Evolutionary conservation across 2,113 vertebrate species (phyloP).

Genomic region (Ceyx melanurus): DNA sequence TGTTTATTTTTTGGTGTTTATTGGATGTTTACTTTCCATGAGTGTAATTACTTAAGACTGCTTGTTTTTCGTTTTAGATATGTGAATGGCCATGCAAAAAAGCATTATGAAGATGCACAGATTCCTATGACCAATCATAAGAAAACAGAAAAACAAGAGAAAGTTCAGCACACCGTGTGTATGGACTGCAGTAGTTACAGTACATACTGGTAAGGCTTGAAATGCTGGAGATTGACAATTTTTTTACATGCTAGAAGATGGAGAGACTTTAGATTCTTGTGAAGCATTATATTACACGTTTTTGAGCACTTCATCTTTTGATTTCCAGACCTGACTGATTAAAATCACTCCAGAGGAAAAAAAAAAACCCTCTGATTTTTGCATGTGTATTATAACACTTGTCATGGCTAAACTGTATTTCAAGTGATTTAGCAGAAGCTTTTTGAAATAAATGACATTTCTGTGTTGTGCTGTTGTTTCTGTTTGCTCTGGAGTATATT

Average conservation of each 20-base stretch:
- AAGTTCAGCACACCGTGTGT: conserved; percentile 89
- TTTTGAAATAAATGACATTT: not conserved
- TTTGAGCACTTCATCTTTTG: not conserved
- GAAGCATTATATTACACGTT: not conserved
- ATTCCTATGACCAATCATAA: conserved; percentile 78
- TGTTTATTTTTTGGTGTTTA: not conserved
- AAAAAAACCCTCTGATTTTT: not conserved
- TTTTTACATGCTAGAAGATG: not conserved
- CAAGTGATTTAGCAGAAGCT: not conserved
- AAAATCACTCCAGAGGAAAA: not conserved
- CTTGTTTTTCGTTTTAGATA: conserved; percentile 78
- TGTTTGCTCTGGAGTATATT: not conserved
- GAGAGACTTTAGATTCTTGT: not conserved
- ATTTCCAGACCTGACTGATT: not conserved
- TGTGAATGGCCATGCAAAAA: conserved; percentile 97
- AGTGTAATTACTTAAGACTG: not conserved
- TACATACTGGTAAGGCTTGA: conserved; percentile 88
- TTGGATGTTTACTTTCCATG: not conserved
- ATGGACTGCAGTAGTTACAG: conserved; percentile 99
- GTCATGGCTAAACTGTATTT: not conserved
- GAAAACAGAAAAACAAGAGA: conserved; percentile 88
- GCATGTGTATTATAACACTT: not conserved
- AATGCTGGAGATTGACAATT: not conserved
- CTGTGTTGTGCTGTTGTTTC: not conserved
- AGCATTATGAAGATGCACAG: conserved; percentile 95